Conservation (phyloP, 2,113 vertebrate genomes). For the Peromyscus californicus region DNA sequence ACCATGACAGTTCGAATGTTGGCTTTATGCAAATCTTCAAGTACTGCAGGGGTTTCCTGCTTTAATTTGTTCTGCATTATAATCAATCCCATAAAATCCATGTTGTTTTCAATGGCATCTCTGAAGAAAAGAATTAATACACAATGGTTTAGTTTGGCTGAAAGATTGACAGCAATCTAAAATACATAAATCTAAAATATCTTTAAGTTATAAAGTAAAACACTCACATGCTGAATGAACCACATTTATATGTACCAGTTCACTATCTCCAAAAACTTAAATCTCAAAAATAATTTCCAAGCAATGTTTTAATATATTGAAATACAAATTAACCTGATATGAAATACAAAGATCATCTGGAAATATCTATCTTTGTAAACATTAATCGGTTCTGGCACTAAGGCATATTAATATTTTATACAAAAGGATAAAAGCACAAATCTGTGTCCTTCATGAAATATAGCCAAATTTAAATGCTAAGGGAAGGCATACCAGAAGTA, state of each 20-base stretch:
- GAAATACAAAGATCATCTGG: slow-evolving; percentile 14
- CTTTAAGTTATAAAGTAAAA: slow-evolving; percentile 40
- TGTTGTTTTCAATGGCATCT: slow-evolving; percentile 96
- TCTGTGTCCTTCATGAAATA: background rate
- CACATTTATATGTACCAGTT: slow-evolving; percentile 4
- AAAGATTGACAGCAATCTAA: slow-evolving; percentile 53
- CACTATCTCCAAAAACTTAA: slow-evolving; percentile 21
- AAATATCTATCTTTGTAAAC: slow-evolving; percentile 45
- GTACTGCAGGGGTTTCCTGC: slow-evolving; percentile 94
- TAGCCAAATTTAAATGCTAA: slow-evolving; percentile 36
- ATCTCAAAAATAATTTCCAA: slow-evolving; percentile 43
- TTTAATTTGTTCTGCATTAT: slow-evolving; percentile 99
- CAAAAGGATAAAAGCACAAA: background rate
- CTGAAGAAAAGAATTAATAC: slow-evolving; percentile 85
- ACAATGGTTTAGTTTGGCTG: slow-evolving; percentile 54
- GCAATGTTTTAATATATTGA: slow-evolving; percentile 32
- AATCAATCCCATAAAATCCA: slow-evolving; percentile 98
- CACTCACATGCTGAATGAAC: slow-evolving; percentile 44
- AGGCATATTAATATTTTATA: background rate
- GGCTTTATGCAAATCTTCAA: slow-evolving; percentile 94
- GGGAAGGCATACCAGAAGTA: background rate
- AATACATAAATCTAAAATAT: slow-evolving; percentile 60
- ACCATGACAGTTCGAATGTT: slow-evolving; percentile 99
- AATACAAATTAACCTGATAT: slow-evolving; percentile 46
- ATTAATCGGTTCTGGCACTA: slow-evolving; percentile 7